Conservation (phyloP, 2,888 invertebrate genomes). For the Nemurella pictetii region DNA sequence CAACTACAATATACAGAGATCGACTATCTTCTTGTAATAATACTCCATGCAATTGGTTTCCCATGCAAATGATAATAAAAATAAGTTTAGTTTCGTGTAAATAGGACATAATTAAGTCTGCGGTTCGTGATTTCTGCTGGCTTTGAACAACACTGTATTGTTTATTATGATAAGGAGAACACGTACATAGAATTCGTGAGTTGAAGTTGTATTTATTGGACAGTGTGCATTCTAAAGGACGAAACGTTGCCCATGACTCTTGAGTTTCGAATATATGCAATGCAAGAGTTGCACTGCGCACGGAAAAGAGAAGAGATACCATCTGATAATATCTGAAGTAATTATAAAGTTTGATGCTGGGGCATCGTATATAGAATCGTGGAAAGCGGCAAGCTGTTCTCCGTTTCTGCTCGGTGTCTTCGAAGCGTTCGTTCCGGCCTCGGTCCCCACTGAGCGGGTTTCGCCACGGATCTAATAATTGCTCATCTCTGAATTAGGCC, state of each 20-base stretch:
- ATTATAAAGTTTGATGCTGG: conserved; percentile 39
- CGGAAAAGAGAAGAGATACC: background rate
- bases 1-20: background rate
- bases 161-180: background rate
- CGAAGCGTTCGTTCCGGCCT: background rate
- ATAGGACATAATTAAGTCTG: background rate
- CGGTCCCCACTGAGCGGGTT: background rate
- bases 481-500: background rate
- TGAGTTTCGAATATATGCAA: background rate
- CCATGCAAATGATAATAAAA: background rate
- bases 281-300: background rate
- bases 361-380: conserved; percentile 22
- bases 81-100: background rate
- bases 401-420: conserved; percentile 25
- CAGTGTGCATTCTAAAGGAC: background rate
- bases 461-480: background rate
- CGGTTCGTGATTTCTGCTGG: background rate
- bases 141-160: background rate
- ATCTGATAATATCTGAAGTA: conserved; percentile 40
- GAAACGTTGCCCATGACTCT: background rate
- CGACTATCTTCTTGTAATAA: background rate
- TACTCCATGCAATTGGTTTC: background rate
- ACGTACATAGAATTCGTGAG: background rate
- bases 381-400: conserved; percentile 31
- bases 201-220: background rate